These are phyloP conservation scores for Hipparchia semele DNA, from an alignment of 2,888 invertebrate genomes.

Conservation along the genomic window DNA sequence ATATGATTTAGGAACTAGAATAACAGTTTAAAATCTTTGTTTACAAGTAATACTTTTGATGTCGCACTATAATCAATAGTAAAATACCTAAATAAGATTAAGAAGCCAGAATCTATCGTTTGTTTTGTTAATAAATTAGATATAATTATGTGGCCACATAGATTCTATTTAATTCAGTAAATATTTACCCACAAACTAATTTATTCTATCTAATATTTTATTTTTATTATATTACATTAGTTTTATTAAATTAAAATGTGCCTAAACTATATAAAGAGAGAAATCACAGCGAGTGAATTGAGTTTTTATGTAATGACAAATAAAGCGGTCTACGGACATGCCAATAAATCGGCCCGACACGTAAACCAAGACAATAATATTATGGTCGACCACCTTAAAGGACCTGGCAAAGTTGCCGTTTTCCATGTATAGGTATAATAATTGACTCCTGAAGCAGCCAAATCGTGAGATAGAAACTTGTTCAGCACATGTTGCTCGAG, in stretches of 20 bases:
- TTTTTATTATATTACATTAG: background rate
- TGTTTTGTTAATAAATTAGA: background rate
- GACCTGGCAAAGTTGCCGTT: background rate
- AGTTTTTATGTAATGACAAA: conserved; percentile 1
- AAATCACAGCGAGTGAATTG: conserved; percentile 11
- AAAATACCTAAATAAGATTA: too few relatives aligned
- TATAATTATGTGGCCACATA: background rate
- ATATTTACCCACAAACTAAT: background rate
- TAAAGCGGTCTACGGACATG: conserved; percentile 8
- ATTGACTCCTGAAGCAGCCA: background rate
- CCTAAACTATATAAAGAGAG: conserved; percentile 19
- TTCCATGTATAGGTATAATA: background rate
- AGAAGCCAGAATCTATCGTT: background rate
- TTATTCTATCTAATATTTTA: too few relatives aligned
- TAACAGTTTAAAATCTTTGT: background rate
- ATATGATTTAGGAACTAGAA: background rate
- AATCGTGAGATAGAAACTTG: background rate
- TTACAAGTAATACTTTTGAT: background rate
- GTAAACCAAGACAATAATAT: background rate
- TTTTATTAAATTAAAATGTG: conserved; percentile 17
- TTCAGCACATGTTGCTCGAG: background rate
- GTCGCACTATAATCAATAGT: too few relatives aligned
- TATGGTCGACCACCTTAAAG: background rate
- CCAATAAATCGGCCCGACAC: background rate
- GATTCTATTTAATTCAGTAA: background rate